Base-by-base conservation (phyloP, 2,797 vertebrate genomes). In the Remorina albescens region DNA sequence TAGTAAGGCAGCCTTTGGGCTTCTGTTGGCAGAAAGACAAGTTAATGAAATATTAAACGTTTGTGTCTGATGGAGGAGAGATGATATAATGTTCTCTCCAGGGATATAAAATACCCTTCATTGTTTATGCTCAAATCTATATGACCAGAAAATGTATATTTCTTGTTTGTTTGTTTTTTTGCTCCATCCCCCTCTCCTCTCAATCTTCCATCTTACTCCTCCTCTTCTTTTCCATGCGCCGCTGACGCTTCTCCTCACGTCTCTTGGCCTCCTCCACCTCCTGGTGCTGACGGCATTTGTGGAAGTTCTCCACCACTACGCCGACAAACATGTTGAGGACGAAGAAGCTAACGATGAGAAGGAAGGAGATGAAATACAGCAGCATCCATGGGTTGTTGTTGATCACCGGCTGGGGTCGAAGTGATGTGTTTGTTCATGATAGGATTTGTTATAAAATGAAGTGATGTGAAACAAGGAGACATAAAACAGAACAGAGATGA, bases 331-430 rank as follows among this genome's bases (percentile, higher is more conserved):
- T 99, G 95, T 99, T 99, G 85, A 99, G 97, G 86, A 99, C 98
- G 18, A 99, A 99, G 94, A 99, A 99, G 94, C 97, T 99, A 88
- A 99, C 98, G 81, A 99, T 98, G 91, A 99, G 97, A 89, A 99
- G 96, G 95, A 99, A 99, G 92, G 98, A 99, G 93, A 99, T 98
- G 95, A 99, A 99, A 88, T 97, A 99, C 19, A 99, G 96, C 79
- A 99, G 95, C 98, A 99, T 99, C 98, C 98, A 99, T 1, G 98
- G 98, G 91, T 99, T 99, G 93, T 99, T 96, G 95, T 99, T 99
- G 88, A 95, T 96, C 84, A 96, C 85, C 8, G 98, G 98, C 98
- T 99, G 92, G 1, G 94, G 46, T 36, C 19, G 44, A 36, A 66
- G 74, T 19, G 47, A 54, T 19, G 71, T 15, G 26, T 70, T 66